Conservation (phyloP, 2,888 invertebrate species). For the Heteromurus nitidus region DNA sequence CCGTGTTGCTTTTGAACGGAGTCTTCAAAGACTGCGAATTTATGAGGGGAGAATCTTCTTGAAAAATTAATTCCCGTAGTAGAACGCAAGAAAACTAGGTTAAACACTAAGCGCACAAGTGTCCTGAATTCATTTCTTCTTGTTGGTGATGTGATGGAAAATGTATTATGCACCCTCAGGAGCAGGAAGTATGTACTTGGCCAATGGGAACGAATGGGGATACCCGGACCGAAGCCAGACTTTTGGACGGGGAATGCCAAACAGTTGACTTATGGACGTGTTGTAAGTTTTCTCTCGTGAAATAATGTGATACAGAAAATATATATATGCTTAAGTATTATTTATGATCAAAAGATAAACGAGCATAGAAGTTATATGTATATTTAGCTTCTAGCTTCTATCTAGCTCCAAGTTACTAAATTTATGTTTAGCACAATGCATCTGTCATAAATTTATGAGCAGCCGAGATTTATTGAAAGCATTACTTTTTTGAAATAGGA, state of each 20-base stretch:
- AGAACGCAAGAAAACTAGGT: slow-evolving; percentile 1
- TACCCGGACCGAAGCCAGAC: slow-evolving; percentile 71
- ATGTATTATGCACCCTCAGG: slow-evolving; percentile 60
- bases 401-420: not conserved
- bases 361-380: not conserved
- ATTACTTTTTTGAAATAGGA: slow-evolving; percentile 60
- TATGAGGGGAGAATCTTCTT: too few relatives aligned
- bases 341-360: not conserved
- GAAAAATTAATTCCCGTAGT: slow-evolving; percentile 2
- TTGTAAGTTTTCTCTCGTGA: slow-evolving; percentile 55
- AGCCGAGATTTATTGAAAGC: slow-evolving; percentile 33
- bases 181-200: slow-evolving; percentile 70
- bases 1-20: too few relatives aligned
- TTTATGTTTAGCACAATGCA: not conserved
- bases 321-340: not conserved
- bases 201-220: slow-evolving; percentile 72
- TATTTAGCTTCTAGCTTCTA: not conserved
- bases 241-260: slow-evolving; percentile 73
- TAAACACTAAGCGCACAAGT: too few relatives aligned
- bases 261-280: slow-evolving; percentile 71
- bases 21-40: too few relatives aligned
- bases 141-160: slow-evolving; percentile 24
- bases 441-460: not conserved
- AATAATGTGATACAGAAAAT: too few relatives aligned
- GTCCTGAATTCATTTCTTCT: too few relatives aligned